Conservation (phyloP, 2,797 vertebrate species). For the Peromyscus attwateri region DNA sequence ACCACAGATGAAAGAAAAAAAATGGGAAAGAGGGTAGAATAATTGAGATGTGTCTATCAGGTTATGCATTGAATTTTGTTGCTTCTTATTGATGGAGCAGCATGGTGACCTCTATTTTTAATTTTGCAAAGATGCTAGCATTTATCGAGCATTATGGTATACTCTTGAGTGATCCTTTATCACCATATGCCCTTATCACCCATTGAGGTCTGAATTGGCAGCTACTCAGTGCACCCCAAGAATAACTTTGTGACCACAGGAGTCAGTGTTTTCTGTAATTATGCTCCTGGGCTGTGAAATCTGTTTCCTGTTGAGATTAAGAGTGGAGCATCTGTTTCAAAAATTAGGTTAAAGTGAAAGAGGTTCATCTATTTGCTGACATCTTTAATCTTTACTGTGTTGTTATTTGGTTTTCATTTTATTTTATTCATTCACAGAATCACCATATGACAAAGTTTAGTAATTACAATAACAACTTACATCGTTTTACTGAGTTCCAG, state of each 20-base stretch:
- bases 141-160: constrained; percentile 83
- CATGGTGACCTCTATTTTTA: constrained; percentile 85
- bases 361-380: constrained; percentile 82
- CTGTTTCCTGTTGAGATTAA: constrained; percentile 88
- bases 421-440: constrained; percentile 65
- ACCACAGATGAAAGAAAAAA: constrained; percentile 14
- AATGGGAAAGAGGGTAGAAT: not conserved
- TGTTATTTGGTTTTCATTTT: constrained; percentile 84
- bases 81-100: constrained; percentile 78
- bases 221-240: constrained; percentile 86
- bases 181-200: constrained; percentile 88
- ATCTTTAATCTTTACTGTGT: constrained; percentile 82
- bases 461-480: constrained; percentile 45
- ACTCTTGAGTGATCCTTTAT: constrained; percentile 90
- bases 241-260: constrained; percentile 89
- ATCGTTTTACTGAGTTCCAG: constrained; percentile 47
- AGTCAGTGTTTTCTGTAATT: constrained; percentile 88
- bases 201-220: constrained; percentile 86
- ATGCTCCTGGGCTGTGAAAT: constrained; percentile 88
- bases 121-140: constrained; percentile 86
- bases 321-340: constrained; percentile 88
- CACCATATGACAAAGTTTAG: constrained; percentile 42
- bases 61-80: constrained; percentile 73
- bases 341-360: constrained; percentile 88
- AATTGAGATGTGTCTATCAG: constrained; percentile 34